Conservation (phyloP, 2,888 invertebrate genomes). For the Aleiodes testaceus region DNA sequence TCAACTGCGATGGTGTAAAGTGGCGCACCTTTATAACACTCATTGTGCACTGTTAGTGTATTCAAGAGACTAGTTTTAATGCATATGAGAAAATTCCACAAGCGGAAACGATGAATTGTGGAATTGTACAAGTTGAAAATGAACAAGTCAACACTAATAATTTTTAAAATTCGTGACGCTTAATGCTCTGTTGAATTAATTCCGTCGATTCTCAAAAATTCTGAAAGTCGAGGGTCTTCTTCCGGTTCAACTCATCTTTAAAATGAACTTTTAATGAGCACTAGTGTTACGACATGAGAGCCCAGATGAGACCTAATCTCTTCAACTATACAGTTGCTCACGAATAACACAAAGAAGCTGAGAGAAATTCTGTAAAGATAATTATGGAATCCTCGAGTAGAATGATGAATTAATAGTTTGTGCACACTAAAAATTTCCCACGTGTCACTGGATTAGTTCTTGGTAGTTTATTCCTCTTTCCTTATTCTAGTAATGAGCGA, state of each 20-base stretch:
- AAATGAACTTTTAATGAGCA: slow-evolving; percentile 12
- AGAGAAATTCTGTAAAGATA: slow-evolving; percentile 22
- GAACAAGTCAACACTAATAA: slow-evolving; percentile 40
- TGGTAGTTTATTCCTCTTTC: not conserved
- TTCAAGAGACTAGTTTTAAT: slow-evolving; percentile 13
- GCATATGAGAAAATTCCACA: slow-evolving; percentile 38
- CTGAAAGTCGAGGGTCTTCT: slow-evolving; percentile 29
- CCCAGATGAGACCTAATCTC: not conserved
- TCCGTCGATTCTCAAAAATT: not conserved
- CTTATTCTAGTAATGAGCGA: slow-evolving; percentile 17
- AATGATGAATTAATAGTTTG: slow-evolving; percentile 14
- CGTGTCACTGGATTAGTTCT: slow-evolving; percentile 44
- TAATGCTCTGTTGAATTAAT: not conserved
- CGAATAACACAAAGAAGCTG: slow-evolving; percentile 15
- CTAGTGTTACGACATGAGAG: slow-evolving; percentile 8
- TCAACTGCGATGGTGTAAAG: slow-evolving; percentile 30
- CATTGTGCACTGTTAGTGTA: slow-evolving; percentile 21
- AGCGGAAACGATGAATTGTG: slow-evolving; percentile 42
- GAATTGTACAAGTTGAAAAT: slow-evolving; percentile 32
- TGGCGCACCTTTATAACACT: slow-evolving; percentile 28
- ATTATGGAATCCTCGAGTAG: slow-evolving; percentile 18
- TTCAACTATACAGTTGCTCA: not conserved
- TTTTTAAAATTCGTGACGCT: slow-evolving; percentile 15
- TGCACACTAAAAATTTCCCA: slow-evolving; percentile 45
- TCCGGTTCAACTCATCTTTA: not conserved